phyloP scores from a whole-genome alignment of 1,140 invertebrate species.

The Nymphalis io region DNA sequence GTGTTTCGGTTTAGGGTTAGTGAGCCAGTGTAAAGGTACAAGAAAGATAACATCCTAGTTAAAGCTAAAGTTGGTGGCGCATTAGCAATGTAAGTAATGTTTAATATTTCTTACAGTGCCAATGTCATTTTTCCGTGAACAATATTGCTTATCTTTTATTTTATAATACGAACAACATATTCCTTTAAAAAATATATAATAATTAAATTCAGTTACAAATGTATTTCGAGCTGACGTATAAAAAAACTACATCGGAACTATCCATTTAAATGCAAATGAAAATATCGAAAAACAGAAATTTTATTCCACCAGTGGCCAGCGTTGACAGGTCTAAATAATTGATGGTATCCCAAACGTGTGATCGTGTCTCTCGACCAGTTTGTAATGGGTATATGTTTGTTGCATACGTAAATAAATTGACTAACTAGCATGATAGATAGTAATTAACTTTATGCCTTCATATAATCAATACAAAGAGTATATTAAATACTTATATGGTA shows the following conservation, averaged over 20 bases:
- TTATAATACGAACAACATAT: not conserved
- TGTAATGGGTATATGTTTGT: constrained; percentile 13
- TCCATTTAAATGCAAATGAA: constrained; percentile 29
- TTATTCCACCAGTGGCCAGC: constrained; percentile 19
- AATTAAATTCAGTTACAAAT: not conserved
- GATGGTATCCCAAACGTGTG: constrained; percentile 34
- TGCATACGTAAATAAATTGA: constrained; percentile 15
- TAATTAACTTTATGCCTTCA: not conserved
- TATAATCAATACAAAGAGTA: no score
- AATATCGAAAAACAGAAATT: constrained; percentile 27
- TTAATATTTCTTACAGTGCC: no score
- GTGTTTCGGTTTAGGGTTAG: no score
- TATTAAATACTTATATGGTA: no score
- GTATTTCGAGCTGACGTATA: not conserved
- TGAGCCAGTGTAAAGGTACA: no score
- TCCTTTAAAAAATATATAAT: not conserved
- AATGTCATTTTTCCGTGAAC: no score
- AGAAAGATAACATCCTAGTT: no score
- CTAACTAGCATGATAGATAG: not conserved
- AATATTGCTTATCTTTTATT: not conserved
- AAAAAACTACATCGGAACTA: constrained; percentile 1
- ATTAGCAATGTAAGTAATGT: no score
- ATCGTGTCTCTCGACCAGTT: constrained; percentile 16
- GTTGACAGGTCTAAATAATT: constrained; percentile 37
- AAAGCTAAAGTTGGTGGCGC: no score